phyloP scores from a whole-genome alignment of 1,140 invertebrate genomes.

The Aplysia californica region DNA sequence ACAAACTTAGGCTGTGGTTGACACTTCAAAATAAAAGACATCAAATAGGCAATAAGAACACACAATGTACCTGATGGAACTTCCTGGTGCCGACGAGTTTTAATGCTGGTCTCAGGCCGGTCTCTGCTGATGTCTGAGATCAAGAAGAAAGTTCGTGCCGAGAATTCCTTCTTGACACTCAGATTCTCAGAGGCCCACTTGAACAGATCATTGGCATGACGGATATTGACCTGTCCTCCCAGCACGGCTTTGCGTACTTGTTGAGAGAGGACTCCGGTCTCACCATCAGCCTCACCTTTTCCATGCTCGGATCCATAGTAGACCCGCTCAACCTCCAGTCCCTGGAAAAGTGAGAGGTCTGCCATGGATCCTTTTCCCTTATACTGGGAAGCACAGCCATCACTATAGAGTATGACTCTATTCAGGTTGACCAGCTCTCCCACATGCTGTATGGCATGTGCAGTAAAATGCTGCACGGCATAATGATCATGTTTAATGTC shows the following conservation, averaged over 20 bases:
- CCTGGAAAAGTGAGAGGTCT: neutral
- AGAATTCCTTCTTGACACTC: neutral
- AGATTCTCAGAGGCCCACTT: neutral
- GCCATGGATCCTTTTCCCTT: conserved; percentile 15
- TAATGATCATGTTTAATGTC: conserved; percentile 36
- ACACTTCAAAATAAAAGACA: too few species aligned
- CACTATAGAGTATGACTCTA: neutral
- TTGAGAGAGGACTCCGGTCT: conserved; percentile 4
- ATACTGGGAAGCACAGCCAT: conserved; percentile 19
- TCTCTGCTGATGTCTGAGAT: neutral
- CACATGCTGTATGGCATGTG: conserved; percentile 13
- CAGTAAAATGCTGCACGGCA: conserved; percentile 29
- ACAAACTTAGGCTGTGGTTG: too few species aligned
- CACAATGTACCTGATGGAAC: too few species aligned
- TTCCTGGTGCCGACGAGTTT: too few species aligned
- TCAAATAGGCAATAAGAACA: too few species aligned
- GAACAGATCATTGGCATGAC: neutral
- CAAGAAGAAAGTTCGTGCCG: neutral
- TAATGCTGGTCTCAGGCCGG: neutral
- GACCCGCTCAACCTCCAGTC: neutral
- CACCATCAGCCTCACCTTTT: conserved; percentile 11
- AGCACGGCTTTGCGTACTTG: neutral
- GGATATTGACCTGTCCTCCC: neutral
- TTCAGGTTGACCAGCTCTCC: neutral
- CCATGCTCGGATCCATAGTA: conserved; percentile 22